These are phyloP conservation scores for Neodiprion lecontei DNA, from an alignment of 1,140 invertebrate genomes.

Conservation along the genomic window DNA sequence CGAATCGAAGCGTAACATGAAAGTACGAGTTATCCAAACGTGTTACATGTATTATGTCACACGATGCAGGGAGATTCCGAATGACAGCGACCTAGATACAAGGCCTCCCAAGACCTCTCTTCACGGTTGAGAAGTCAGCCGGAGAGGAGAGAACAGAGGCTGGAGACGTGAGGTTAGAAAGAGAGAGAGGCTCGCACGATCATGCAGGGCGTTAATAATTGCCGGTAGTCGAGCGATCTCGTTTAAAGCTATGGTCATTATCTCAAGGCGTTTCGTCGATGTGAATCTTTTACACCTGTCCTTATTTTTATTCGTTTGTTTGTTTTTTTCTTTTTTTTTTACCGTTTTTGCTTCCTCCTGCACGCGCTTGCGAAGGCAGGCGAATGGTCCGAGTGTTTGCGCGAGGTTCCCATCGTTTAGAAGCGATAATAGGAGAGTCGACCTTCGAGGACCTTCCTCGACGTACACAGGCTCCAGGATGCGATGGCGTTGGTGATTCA, in stretches of 20 bases:
- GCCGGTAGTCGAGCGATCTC: background rate
- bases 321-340: no score
- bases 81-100: background rate
- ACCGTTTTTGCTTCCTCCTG: no score
- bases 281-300: no score
- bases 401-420: background rate
- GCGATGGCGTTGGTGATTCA: background rate
- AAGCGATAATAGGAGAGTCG: background rate
- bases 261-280: background rate
- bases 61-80: background rate
- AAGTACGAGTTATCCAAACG: no score
- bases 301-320: no score
- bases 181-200: background rate
- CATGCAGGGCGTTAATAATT: background rate
- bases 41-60: background rate
- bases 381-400: no score
- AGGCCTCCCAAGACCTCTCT: background rate
- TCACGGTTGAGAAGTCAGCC: constrained; percentile 1
- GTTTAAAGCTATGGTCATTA: background rate
- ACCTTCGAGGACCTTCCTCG: background rate
- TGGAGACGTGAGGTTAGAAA: no score
- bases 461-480: background rate
- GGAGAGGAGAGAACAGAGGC: background rate
- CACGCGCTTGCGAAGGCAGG: no score
- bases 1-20: no score